Base-by-base conservation (phyloP, 1,140 invertebrate species). In the Caenorhabditis tropicalis region DNA sequence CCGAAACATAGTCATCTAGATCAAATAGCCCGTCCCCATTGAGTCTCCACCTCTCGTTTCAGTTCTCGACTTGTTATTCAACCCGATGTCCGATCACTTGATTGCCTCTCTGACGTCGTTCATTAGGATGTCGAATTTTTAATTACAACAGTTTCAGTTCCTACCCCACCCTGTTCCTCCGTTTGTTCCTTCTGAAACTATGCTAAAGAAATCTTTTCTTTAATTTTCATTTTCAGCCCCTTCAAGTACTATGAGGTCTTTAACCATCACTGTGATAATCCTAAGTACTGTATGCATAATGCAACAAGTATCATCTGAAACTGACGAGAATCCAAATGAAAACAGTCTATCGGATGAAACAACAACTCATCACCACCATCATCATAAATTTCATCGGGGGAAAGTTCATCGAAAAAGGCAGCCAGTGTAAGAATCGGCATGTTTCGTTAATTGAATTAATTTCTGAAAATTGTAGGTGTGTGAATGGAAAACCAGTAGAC, bases 391-490 rank as follows among this genome's bases (percentile, higher is more conserved):
- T 74, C 65, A 31, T 16, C 65, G n/a, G 7, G 65, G 65, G 10
- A 74, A 74, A 39, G 65, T 87, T 27, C 53, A 82, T 43, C 15
- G 81, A 27, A 82, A 56, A 43, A 15, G 53, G 31, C 49, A 43
- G 36, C 81, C 81, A 39, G 81, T 82, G 81, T 82, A 16, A 82
- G 81, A 53, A 16, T 29, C 39, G 5, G 16, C 39, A 46, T 29
- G 5, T 19, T n/a, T 29, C 19, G 12, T 79, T 79, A 12, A 80
- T 79, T 2, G 27, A 48, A 60, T 58, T 46, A 16, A 9, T 43
- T 19, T 60, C 0, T 49, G 43, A 10, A 36, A 58, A 79, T 82
- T 87, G 46, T 53, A 87, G 87, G 15, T 87, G 87, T 65, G 48
- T 86, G 19, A 87, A 87, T 74, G 87, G 87, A 10, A 53, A 56